phyloP scores from a whole-genome alignment of 53 echinoderm and acorn worm species.

The Echinometra lucunter region DNA sequence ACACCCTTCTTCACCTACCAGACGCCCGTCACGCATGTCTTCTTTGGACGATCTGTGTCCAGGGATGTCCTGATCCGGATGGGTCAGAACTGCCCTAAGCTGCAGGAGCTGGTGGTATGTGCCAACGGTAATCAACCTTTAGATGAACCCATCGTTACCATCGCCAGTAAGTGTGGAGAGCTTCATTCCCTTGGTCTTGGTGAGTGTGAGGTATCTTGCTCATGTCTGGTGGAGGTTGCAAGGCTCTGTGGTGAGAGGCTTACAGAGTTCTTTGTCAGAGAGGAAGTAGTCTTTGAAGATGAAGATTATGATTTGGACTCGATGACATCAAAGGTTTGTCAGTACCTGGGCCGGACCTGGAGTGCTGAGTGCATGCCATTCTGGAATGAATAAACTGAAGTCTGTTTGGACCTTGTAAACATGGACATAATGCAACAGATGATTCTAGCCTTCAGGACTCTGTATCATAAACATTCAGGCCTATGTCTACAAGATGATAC shows the following conservation, averaged over 20 bases:
- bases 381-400: conserved; percentile 74
- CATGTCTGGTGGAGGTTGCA: conserved; percentile 82
- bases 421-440: too few relatives aligned
- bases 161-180: conserved; percentile 77
- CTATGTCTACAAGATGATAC: too few relatives aligned
- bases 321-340: conserved; percentile 75
- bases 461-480: too few relatives aligned
- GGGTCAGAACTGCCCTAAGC: conserved; percentile 81
- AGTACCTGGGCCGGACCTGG: conserved; percentile 87
- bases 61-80: conserved; percentile 77
- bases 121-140: conserved; percentile 84
- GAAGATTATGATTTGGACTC: conserved; percentile 74
- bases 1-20: conserved; percentile 77
- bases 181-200: conserved; percentile 84
- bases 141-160: conserved; percentile 79
- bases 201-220: conserved; percentile 82
- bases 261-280: conserved; percentile 80
- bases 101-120: conserved; percentile 82
- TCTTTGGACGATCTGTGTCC: conserved; percentile 85
- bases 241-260: conserved; percentile 87
- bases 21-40: conserved; percentile 82
- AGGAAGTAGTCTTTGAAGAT: conserved; percentile 81
- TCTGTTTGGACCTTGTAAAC: neutral
- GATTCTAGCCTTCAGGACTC: too few relatives aligned
- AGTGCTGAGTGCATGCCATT: conserved; percentile 82